Evolutionary conservation across 1,140 invertebrate genomes (phyloP).

Genomic region (Pararge aegeria): DNA sequence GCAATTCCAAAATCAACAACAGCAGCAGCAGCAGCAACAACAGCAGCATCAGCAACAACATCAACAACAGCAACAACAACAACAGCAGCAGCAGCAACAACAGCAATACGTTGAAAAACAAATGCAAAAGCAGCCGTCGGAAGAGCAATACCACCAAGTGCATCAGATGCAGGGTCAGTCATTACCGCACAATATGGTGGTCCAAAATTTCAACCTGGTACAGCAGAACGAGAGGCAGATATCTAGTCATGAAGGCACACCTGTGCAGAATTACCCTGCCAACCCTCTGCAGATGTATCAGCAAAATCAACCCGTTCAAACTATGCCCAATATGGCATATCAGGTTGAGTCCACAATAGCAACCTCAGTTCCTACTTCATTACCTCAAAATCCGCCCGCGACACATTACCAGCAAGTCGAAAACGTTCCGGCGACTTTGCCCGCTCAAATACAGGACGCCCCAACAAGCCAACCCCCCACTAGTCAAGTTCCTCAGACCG

Average conservation of each 20-base stretch:
- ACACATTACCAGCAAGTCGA: conserved; percentile 36
- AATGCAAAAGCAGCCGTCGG: conserved; percentile 54
- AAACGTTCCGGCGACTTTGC: conserved; percentile 28
- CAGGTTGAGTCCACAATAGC: conserved; percentile 36
- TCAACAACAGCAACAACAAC: too few species aligned
- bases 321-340: conserved; percentile 43
- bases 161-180: conserved; percentile 66
- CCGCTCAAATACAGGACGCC: conserved; percentile 15
- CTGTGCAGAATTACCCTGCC: conserved; percentile 69
- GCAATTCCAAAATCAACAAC: conserved; percentile 58
- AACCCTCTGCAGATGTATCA: conserved; percentile 73
- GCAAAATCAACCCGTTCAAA: conserved; percentile 50
- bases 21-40: conserved; percentile 14
- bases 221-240: conserved; percentile 71
- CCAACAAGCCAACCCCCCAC: conserved; percentile 16
- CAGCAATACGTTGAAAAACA: conserved; percentile 46
- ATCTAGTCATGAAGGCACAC: conserved; percentile 79
- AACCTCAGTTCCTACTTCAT: conserved; percentile 37
- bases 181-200: conserved; percentile 60
- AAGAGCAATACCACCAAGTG: conserved; percentile 59
- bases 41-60: too few species aligned
- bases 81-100: background rate
- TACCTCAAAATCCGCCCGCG: conserved; percentile 37
- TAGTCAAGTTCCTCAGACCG: conserved; percentile 19
- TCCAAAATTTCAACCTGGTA: conserved; percentile 52